Conservation (phyloP, 2,113 vertebrate species). For the Eptatretus burgeri region DNA sequence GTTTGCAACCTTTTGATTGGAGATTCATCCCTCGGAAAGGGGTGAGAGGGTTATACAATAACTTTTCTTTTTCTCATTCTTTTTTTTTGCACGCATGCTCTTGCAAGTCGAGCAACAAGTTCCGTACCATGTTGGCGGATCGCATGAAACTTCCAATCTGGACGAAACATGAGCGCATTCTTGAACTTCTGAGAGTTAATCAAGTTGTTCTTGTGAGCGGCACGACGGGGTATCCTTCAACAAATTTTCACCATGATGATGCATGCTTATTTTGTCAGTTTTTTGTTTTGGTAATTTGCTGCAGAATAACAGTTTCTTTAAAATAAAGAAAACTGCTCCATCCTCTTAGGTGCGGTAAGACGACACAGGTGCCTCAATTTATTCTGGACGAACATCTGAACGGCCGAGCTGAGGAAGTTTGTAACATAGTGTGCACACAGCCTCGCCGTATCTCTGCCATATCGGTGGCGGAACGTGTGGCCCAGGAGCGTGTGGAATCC, state of each 20-base stretch:
- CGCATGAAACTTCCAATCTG: constrained; percentile 62
- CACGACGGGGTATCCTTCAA: constrained; percentile 66
- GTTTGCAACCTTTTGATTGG: not conserved
- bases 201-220: constrained; percentile 83
- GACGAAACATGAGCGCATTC: constrained; percentile 42
- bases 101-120: constrained; percentile 38
- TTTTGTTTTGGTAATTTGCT: not conserved
- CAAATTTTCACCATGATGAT: not conserved
- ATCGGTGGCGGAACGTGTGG: constrained; percentile 61
- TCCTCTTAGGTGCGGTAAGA: constrained; percentile 71
- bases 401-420: constrained; percentile 24
- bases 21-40: not conserved
- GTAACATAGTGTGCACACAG: constrained; percentile 80
- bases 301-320: not conserved
- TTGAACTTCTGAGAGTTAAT: constrained; percentile 25
- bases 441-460: constrained; percentile 83
- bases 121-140: constrained; percentile 43
- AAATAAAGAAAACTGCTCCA: constrained; percentile 7
- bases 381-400: constrained; percentile 48
- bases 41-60: not conserved
- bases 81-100: constrained; percentile 6
- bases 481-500: constrained; percentile 51
- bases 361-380: constrained; percentile 90
- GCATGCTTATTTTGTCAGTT: not conserved
- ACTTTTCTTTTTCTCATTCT: not conserved